A percentile compares a stretch with the other conserved stretches of the same genome.
Evolutionary conservation across 1,140 invertebrate genomes (phyloP).

Genomic region (Bacillus rossius): DNA sequence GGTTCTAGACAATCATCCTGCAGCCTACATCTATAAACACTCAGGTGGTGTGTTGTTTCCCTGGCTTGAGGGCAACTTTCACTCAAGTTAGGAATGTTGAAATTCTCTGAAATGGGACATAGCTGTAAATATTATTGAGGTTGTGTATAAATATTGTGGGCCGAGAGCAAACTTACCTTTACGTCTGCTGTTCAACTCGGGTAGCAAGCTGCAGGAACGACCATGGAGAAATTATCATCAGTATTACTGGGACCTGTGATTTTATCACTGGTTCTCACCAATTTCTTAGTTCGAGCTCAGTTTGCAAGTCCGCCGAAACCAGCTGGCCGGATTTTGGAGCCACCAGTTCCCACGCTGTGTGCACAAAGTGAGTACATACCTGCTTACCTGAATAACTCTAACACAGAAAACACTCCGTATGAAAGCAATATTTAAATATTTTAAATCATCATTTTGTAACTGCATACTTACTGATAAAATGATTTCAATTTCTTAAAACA

Average conservation of each 20-base stretch:
- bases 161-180: no score
- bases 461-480: no score
- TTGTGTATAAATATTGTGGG: not conserved
- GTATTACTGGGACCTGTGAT: not conserved
- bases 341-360: conserved; percentile 64
- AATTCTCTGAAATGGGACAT: conserved; percentile 34
- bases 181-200: no score
- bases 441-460: no score
- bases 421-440: no score
- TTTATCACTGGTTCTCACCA: conserved; percentile 18
- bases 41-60: no score
- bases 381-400: not conserved
- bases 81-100: conserved; percentile 35
- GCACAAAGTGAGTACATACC: conserved; percentile 49
- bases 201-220: no score
- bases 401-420: no score
- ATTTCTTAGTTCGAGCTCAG: conserved; percentile 33
- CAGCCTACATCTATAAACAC: no score
- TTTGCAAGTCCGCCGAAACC: conserved; percentile 52
- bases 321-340: conserved; percentile 56
- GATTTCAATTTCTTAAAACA: no score
- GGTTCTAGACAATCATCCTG: no score
- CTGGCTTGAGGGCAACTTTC: not conserved
- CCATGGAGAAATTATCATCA: no score
- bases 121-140: conserved; percentile 28